Evolutionary conservation across 2,113 vertebrate genomes (phyloP), one percentile per base, ranked within the genome.

Genomic region (Hippocampus mohnikei): DNA sequence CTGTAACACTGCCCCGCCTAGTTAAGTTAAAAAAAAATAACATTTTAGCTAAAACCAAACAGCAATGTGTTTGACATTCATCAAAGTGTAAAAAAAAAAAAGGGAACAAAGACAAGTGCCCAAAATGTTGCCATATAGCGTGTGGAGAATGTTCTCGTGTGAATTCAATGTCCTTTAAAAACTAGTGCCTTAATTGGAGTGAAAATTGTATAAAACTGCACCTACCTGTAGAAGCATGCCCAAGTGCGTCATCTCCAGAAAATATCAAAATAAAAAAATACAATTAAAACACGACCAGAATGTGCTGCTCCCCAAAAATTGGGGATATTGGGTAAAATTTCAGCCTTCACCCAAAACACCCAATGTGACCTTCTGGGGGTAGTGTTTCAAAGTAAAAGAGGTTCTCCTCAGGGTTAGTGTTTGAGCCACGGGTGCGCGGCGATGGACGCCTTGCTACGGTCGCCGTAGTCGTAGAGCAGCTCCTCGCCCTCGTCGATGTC

Each of bases 401-500:
- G 55, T 25, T 41, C 60, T 62, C 13, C 18, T 11, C 20, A 20
- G 8, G 7, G 62, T 94, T 88, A 97, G 66, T 95, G 93, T 92
- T 98, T 98, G 77, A 98, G 94, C 96, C 97, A 98, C 0, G 97
- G 97, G 82, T 98, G 91, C 64, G 96, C 96, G 5, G 94, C 95
- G 65, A 98, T 92, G 77, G 97, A 95, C 25, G 94, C 94, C 88
- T 93, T 94, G 77, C 97, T 98, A 71, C 97, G 93, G 91, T 99
- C 97, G 1, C 97, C 97, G 1, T 98, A 98, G 86, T 99, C 97
- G 0, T 98, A 98, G 63, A 98, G 93, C 21, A 99, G 88, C 90
- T 98, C 97, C 89, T 99, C 97, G 27, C 95, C 96, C 5, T 93
- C 90, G 74, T 93, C 92, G 53, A 99, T 95, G 92, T 98, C 93